Evolutionary conservation across 2,888 invertebrate genomes (phyloP).

Genomic region (Pecten maximus): DNA sequence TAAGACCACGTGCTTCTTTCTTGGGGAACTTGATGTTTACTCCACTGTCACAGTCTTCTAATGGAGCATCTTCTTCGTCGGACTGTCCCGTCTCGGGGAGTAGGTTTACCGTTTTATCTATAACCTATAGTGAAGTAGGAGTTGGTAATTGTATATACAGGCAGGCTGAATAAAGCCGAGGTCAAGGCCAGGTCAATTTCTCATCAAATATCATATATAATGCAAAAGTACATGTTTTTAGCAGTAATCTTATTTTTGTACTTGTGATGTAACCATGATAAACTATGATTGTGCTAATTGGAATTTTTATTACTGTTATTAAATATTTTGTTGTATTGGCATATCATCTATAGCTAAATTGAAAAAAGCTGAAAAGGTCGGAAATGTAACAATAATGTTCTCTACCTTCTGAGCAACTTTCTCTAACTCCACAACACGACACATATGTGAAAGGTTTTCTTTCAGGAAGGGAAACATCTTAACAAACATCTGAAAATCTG

Average conservation of each 20-base stretch:
- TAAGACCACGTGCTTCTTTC: conserved; percentile 73
- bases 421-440: conserved; percentile 74
- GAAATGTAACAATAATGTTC: background rate
- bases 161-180: too few species aligned
- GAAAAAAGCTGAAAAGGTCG: too few species aligned
- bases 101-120: conserved; percentile 51
- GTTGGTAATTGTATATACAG: background rate
- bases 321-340: too few species aligned
- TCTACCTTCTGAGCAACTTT: conserved; percentile 70
- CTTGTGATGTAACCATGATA: too few species aligned
- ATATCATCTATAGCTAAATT: too few species aligned
- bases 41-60: conserved; percentile 53
- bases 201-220: background rate
- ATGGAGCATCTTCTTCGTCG: conserved; percentile 59
- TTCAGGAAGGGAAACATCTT: conserved; percentile 73
- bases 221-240: too few species aligned
- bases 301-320: too few species aligned
- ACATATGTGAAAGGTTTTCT: conserved; percentile 63
- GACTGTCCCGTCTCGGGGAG: conserved; percentile 53
- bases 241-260: too few species aligned
- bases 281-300: too few species aligned
- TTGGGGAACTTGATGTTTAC: conserved; percentile 56
- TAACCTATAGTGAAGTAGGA: conserved; percentile 40
- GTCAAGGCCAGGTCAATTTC: background rate
- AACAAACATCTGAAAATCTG: conserved; percentile 79